These are phyloP conservation scores for Sisor rabdophorus DNA, from an alignment of 2,113 vertebrate species.

Conservation along the genomic window DNA sequence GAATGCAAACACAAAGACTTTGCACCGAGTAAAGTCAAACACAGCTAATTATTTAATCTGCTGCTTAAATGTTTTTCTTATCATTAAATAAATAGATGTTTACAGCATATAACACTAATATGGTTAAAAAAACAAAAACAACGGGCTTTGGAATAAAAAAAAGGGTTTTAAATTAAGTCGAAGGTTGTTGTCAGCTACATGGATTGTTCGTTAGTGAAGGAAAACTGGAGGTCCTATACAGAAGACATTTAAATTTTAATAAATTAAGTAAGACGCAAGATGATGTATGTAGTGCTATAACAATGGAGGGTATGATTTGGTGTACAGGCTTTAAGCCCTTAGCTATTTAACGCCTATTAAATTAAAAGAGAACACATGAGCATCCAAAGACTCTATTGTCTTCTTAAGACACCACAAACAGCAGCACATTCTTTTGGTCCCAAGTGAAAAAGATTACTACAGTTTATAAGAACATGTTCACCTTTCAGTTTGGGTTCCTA, in stretches of 20 bases:
- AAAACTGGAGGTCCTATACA: neutral
- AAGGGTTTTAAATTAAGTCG: neutral
- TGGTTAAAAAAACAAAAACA: neutral
- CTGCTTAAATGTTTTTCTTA: neutral
- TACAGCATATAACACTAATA: neutral
- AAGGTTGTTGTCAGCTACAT: neutral
- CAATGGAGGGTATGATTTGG: neutral
- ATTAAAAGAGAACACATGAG: slow-evolving; percentile 1
- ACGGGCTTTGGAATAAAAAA: neutral
- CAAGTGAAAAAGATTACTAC: slow-evolving; percentile 3
- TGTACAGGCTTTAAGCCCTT: slow-evolving; percentile 9
- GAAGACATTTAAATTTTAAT: slow-evolving; percentile 1
- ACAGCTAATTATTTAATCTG: neutral
- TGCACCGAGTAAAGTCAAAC: neutral
- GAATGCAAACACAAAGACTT: neutral
- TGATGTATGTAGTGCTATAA: slow-evolving; percentile 14
- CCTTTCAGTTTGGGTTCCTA: neutral
- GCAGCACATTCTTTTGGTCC: neutral
- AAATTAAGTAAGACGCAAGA: slow-evolving; percentile 13
- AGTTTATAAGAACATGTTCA: neutral
- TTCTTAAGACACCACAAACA: neutral
- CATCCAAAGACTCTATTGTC: neutral
- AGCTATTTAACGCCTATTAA: slow-evolving; percentile 29
- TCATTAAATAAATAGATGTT: slow-evolving; percentile 28
- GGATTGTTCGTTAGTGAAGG: neutral